A percentile compares a stretch with the other conserved stretches of the same genome.
phyloP scores from a whole-genome alignment of 1,140 invertebrate species.

The Drosophila lowei region DNA sequence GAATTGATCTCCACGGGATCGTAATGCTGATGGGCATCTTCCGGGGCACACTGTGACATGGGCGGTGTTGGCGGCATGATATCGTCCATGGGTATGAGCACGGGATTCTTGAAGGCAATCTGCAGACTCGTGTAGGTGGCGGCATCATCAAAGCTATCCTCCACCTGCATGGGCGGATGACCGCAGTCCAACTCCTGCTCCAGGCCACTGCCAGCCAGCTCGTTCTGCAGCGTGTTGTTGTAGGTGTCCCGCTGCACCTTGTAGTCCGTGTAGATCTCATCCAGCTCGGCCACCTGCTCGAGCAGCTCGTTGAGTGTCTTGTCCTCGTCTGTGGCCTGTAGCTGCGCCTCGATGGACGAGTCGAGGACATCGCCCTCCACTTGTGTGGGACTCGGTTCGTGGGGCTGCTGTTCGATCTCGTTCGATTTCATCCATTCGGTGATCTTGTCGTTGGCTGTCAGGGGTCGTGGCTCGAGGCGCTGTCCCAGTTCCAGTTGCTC shows the following conservation, averaged over 20 bases:
- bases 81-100: constrained; percentile 85
- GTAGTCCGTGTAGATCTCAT: constrained; percentile 90
- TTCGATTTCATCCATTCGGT: constrained; percentile 79
- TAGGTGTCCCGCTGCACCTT: constrained; percentile 84
- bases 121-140: constrained; percentile 92
- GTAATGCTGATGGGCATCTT: constrained; percentile 68
- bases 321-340: constrained; percentile 79
- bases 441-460: constrained; percentile 70
- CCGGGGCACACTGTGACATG: constrained; percentile 65
- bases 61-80: constrained; percentile 76
- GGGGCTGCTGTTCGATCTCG: constrained; percentile 52
- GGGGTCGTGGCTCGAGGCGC: constrained; percentile 32
- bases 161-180: constrained; percentile 83
- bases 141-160: constrained; percentile 88
- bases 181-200: constrained; percentile 28
- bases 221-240: constrained; percentile 78
- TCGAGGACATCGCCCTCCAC: constrained; percentile 42
- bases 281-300: constrained; percentile 89
- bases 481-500: constrained; percentile 29
- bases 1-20: constrained; percentile 72
- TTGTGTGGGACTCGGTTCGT: constrained; percentile 43
- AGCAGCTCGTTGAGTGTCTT: constrained; percentile 88
- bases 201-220: constrained; percentile 51
- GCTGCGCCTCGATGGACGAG: constrained; percentile 27
- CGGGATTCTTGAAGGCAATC: constrained; percentile 93